A percentile compares a stretch with the other conserved stretches of the same genome.
Evolutionary conservation across 2,797 vertebrate genomes (phyloP).

Genomic region (Epinephelus coioides): DNA sequence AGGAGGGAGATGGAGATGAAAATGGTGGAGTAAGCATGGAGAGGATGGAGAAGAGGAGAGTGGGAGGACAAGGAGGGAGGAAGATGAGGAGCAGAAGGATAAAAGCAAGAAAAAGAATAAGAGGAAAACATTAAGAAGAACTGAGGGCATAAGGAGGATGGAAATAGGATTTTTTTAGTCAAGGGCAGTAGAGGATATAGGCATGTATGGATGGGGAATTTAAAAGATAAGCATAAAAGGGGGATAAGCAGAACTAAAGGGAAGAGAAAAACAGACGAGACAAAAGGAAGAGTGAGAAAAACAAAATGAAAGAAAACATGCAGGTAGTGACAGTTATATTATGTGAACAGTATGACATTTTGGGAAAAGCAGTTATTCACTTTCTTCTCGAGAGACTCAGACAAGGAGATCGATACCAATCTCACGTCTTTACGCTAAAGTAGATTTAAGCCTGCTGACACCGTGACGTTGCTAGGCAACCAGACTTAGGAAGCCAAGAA

Average conservation of each 20-base stretch:
- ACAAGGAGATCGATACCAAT: neutral
- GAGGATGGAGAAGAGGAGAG: neutral
- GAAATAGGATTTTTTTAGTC: neutral
- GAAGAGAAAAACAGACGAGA: neutral
- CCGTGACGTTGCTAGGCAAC: neutral
- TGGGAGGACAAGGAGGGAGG: neutral
- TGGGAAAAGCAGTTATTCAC: accelerated
- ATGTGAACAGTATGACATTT: conserved; percentile 6
- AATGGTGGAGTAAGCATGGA: neutral
- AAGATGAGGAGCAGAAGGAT: conserved; percentile 2
- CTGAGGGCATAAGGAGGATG: neutral
- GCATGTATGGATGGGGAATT: neutral
- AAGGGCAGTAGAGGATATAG: neutral
- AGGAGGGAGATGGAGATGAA: conserved; percentile 2
- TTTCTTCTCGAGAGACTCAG: neutral
- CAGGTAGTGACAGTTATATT: neutral
- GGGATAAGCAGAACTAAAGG: neutral
- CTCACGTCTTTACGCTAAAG: neutral
- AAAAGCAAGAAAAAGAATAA: neutral
- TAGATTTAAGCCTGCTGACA: neutral
- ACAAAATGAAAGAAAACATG: neutral
- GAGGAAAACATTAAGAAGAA: neutral
- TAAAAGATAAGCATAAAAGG: neutral
- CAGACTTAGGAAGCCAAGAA: neutral
- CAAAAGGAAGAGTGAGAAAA: neutral